phyloP scores from a whole-genome alignment of 2,888 invertebrate species.

The Cataglyphis albicans region DNA sequence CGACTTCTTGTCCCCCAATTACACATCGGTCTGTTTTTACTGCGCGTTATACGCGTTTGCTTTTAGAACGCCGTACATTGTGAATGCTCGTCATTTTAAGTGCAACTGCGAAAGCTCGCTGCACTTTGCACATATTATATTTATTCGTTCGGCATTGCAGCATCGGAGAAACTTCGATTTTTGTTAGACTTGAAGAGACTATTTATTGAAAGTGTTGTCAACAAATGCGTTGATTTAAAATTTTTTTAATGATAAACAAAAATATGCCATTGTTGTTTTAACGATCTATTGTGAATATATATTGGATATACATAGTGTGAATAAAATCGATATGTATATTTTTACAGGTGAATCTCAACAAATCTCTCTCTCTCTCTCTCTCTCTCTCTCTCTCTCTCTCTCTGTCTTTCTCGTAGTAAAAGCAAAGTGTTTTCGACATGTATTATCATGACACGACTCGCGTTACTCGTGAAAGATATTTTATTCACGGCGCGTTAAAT shows the following conservation, averaged over 20 bases:
- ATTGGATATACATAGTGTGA: too few relatives aligned
- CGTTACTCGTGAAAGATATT: conserved; percentile 9
- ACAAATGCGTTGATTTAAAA: conserved; percentile 12
- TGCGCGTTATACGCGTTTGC: conserved; percentile 41
- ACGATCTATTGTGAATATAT: neutral
- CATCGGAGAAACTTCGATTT: conserved; percentile 15
- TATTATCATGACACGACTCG: conserved; percentile 20
- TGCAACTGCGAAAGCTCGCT: conserved; percentile 1
- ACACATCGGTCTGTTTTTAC: conserved; percentile 23
- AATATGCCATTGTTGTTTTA: neutral
- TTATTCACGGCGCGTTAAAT: conserved; percentile 36
- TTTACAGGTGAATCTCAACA: neutral
- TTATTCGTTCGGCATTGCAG: neutral
- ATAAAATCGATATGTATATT: neutral
- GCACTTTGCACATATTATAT: neutral
- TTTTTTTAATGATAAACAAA: neutral
- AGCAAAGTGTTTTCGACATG: neutral
- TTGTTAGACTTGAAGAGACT: neutral
- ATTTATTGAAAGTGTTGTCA: neutral
- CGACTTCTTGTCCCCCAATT: conserved; percentile 16
- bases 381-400: neutral
- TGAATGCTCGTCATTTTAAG: conserved; percentile 8
- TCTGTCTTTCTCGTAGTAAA: neutral
- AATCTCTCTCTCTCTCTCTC: neutral
- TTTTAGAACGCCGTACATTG: conserved; percentile 17